A percentile compares a stretch with the other conserved stretches of the same genome.
Evolutionary conservation across 2,797 vertebrate genomes (phyloP).

Genomic region (Eremophila alpestris): DNA sequence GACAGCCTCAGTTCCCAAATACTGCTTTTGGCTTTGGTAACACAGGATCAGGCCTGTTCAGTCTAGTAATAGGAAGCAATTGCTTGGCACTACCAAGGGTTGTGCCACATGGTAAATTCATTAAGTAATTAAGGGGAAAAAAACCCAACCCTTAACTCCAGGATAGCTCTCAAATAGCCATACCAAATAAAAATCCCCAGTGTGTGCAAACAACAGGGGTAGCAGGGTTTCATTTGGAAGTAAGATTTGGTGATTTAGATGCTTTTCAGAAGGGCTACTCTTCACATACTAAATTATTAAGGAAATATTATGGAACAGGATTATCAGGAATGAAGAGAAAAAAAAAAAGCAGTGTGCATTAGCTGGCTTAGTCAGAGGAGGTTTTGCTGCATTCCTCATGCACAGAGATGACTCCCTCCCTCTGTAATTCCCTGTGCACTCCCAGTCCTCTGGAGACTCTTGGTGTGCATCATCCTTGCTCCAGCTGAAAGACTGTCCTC

Average conservation of each 20-base stretch:
- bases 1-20: background rate
- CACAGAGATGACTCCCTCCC: constrained; percentile 44
- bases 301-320: constrained; percentile 62
- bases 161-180: background rate
- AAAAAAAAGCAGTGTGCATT: background rate
- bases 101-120: constrained; percentile 5
- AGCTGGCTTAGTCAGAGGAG: constrained; percentile 64
- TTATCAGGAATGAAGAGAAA: constrained; percentile 51
- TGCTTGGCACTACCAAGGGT: constrained; percentile 25
- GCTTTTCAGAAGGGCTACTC: constrained; percentile 11
- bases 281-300: constrained; percentile 48
- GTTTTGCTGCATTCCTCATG: constrained; percentile 64
- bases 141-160: background rate
- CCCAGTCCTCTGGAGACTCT: constrained; percentile 42
- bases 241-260: background rate
- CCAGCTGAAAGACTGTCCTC: constrained; percentile 5
- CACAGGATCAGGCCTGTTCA: background rate
- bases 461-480: constrained; percentile 34
- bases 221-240: background rate
- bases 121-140: background rate
- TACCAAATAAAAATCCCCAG: background rate
- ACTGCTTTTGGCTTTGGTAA: constrained; percentile 4
- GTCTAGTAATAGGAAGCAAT: constrained; percentile 17
- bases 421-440: constrained; percentile 57
- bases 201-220: background rate